These are phyloP conservation scores for Channa striata DNA, from an alignment of 2,797 vertebrate species.

Conservation along the genomic window DNA sequence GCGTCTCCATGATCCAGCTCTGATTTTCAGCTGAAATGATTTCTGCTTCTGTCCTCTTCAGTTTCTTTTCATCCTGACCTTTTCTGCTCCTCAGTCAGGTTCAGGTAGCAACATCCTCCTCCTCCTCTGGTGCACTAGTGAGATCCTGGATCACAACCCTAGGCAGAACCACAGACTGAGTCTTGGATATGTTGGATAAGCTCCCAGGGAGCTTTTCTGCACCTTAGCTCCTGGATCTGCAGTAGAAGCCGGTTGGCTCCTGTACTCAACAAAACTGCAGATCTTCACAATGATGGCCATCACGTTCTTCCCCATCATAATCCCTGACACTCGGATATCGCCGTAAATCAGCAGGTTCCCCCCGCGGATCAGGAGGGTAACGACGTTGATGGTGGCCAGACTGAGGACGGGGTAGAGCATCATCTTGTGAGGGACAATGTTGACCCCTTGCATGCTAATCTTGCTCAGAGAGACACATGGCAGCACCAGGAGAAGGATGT, in stretches of 20 bases:
- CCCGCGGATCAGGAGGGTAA: conserved; percentile 88
- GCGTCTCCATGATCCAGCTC: too few relatives aligned
- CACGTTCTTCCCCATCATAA: conserved; percentile 90
- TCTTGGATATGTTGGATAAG: too few relatives aligned
- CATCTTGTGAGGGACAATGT: conserved; percentile 89
- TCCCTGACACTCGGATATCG: conserved; percentile 87
- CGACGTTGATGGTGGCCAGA: conserved; percentile 87
- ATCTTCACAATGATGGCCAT: conserved; percentile 87
- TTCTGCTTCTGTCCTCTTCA: too few relatives aligned
- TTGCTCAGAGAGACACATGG: conserved; percentile 87
- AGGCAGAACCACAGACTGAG: too few relatives aligned
- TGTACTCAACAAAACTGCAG: conserved; percentile 89
- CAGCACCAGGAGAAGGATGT: conserved; percentile 87
- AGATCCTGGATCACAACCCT: too few relatives aligned
- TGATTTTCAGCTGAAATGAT: too few relatives aligned
- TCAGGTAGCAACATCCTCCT: too few relatives aligned
- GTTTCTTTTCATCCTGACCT: too few relatives aligned
- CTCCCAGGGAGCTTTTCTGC: conserved; percentile 75
- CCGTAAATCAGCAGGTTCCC: conserved; percentile 89
- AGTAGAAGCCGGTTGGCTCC: conserved; percentile 79
- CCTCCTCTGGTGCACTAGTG: too few relatives aligned
- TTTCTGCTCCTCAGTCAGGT: too few relatives aligned
- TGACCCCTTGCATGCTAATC: conserved; percentile 91
- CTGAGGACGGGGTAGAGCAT: conserved; percentile 89
- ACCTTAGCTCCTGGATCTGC: conserved; percentile 76